Base-by-base conservation (phyloP, 2,113 vertebrate genomes). In the Galbula dea region DNA sequence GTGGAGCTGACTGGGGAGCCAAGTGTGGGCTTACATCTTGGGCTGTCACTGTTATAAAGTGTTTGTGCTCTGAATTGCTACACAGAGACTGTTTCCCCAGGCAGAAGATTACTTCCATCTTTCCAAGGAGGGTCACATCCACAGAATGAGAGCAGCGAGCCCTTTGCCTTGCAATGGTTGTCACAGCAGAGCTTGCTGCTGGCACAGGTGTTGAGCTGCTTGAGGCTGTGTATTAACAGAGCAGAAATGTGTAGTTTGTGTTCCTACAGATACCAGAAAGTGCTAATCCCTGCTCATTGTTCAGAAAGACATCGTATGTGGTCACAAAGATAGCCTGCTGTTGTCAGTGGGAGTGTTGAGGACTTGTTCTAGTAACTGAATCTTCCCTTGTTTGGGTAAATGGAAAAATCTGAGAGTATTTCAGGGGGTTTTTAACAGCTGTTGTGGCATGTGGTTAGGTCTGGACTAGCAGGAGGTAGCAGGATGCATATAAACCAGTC, bases 371-470 rank as follows among this genome's bases (percentile, higher is more conserved):
- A 14, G 71, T 65, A 92, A 78, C 65, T 55, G 80, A 46, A 69
- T 73, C 62, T 83, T 83, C 15, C 0, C 71, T 85, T 87, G 67
- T 86, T 89, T 85, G 84, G 39, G 69, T 92, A 93, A 92, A 91
- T 29, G 76, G 75, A 62, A 73, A 75, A 87, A 73, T 94, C 88
- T 87, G 71, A 81, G 73, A 92, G 73, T 79, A 32, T 90, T 87
- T 89, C 17, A 17, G 8, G 51, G 27, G n/a, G 11, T 22, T 72
- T 75, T 61, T 63, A 52, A 61, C 71, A 86, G 73, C 85, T 86
- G 63, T 32, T 93, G 3, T 7, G 63, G 75, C 91, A 59, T 23
- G 77, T 84, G 89, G 81, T 75, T 65, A 30, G 93, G 75, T 55
- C 89, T 94, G 91, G 58, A 5, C 74, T 80, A 51, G 84, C 9